phyloP scores from a whole-genome alignment of 1,140 invertebrate genomes.

The Diabrotica virgifera region DNA sequence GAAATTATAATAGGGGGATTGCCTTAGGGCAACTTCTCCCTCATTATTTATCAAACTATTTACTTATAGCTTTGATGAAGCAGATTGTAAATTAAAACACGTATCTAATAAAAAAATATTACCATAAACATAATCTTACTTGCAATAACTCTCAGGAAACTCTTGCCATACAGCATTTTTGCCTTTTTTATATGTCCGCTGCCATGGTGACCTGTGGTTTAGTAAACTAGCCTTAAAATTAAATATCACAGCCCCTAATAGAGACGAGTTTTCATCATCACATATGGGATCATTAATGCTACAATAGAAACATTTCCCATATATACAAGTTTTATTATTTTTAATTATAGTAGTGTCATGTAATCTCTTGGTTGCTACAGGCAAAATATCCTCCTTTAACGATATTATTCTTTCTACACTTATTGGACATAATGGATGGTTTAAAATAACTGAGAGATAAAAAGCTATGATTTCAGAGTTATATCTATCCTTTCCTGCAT shows the following conservation, averaged over 20 bases:
- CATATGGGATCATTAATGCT: conserved; percentile 64
- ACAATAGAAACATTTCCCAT: conserved; percentile 89
- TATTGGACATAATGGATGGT: conserved; percentile 74
- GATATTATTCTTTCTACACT: conserved; percentile 75
- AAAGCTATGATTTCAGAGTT: conserved; percentile 96
- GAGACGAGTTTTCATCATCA: conserved; percentile 58
- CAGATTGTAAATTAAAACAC: too few relatives aligned
- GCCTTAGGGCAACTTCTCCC: too few relatives aligned
- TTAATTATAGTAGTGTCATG: conserved; percentile 57
- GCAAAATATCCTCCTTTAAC: conserved; percentile 69
- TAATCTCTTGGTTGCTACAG: conserved; percentile 64
- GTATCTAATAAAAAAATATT: too few relatives aligned
- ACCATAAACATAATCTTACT: conserved; percentile 32
- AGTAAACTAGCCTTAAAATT: conserved; percentile 72
- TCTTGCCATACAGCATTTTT: conserved; percentile 77
- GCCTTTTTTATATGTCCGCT: conserved; percentile 77
- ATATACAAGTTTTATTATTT: conserved; percentile 69
- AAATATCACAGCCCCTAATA: conserved; percentile 83
- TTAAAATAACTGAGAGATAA: conserved; percentile 78
- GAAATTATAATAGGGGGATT: too few relatives aligned
- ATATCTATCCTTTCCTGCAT: conserved; percentile 86
- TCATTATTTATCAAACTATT: too few relatives aligned
- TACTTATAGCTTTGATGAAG: too few relatives aligned
- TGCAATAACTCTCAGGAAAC: conserved; percentile 71
- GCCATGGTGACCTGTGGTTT: conserved; percentile 81